Conservation (phyloP, 2,797 vertebrate genomes). For the Dermochelys coriacea region DNA sequence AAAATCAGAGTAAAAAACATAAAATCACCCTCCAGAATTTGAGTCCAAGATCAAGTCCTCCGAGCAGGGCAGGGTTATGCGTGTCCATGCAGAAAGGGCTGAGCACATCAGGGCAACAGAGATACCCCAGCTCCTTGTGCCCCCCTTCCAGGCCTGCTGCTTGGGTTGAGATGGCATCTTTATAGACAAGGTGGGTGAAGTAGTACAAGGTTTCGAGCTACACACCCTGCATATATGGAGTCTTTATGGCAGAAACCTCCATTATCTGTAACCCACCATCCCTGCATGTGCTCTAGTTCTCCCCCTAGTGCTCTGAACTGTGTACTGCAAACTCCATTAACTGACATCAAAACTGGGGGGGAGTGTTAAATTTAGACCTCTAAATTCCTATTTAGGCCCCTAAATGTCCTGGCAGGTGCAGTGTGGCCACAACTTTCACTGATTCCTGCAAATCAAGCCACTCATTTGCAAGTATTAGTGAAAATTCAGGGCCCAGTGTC, state of each 20-base stretch:
- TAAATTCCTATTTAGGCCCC: not conserved
- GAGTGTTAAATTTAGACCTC: not conserved
- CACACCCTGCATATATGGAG: not conserved
- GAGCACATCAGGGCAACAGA: not conserved
- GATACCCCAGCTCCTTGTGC: not conserved
- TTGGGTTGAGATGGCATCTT: not conserved
- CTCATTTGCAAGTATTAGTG: too few relatives aligned
- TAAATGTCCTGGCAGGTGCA: not conserved
- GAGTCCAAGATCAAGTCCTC: too few relatives aligned
- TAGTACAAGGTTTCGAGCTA: not conserved
- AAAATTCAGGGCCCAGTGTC: too few relatives aligned
- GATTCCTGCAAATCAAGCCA: too few relatives aligned
- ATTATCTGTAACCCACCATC: not conserved
- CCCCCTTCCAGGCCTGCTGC: not conserved
- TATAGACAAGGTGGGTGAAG: not conserved
- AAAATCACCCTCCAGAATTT: not conserved
- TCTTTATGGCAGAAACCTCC: not conserved
- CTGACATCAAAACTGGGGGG: not conserved
- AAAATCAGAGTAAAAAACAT: not conserved
- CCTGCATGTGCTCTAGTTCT: not conserved
- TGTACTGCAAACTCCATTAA: not conserved
- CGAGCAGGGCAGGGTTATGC: too few relatives aligned
- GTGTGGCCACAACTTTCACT: too few relatives aligned
- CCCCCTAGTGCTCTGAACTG: not conserved
- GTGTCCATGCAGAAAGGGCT: not conserved